Evolutionary conservation across 2,888 invertebrate genomes (phyloP), one percentile per base, ranked within the genome.

Genomic region (Hydraecia micacea): DNA sequence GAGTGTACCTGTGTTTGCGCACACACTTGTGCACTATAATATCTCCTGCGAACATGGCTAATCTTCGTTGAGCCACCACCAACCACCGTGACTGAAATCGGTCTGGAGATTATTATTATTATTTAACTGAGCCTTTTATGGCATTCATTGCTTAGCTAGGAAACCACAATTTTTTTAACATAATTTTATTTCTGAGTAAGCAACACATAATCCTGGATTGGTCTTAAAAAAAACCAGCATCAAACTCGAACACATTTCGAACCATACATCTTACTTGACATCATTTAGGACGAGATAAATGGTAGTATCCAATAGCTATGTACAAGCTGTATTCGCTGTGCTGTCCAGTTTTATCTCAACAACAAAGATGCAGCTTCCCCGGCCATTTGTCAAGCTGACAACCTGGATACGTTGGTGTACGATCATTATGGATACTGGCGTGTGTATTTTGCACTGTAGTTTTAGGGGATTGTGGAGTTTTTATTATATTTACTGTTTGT

Each of bases 301-400:
- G 78, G 77, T 77, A 11, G 25, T 78, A 77, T 68, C 67, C 6
- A 32, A 86, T 62, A 73, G 49, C 74, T 75, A 72, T 70, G 65
- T 76, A 75, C 75, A 74, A 75, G 55, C 67, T 42, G 42, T 65
- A 68, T 73, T 73, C 77, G 62, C 73, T 77, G 78, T 36, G 71
- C 36, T 69, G 84, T 85, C 85, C 85, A 80, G 86, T 87, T 89
- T 83, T 88, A 87, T 89, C 84, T 87, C 75, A 42, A 66, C 73
- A 75, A 84, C 86, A 89, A 85, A 85, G 86, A 86, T 76, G 79
- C 78, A 75, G 77, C 77, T 71, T 73, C 77, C 65, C 42, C 65
- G 67, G 58, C 78, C 84, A 89, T 88, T 88, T 88, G 85, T 89
- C 86, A 85, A 73, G 68, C 46, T 88, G 85, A 85, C 89, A 73